Conservation (phyloP, 1,140 invertebrate species). For the Eulimnadia texana region DNA sequence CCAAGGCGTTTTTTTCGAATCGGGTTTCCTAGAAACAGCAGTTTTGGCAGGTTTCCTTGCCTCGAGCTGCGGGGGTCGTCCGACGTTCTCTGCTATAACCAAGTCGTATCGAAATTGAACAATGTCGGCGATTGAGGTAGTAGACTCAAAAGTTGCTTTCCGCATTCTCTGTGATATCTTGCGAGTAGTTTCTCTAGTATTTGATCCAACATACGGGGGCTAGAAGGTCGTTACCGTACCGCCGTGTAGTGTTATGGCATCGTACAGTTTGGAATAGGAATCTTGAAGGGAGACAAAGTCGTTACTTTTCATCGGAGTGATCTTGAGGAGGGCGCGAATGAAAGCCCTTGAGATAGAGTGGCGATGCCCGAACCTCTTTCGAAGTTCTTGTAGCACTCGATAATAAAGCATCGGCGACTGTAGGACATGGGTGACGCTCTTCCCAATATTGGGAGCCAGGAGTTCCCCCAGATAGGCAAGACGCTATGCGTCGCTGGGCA, state of each 20-base stretch:
- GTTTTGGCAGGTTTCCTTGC: too few relatives aligned
- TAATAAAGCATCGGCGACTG: background rate
- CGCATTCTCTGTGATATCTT: too few relatives aligned
- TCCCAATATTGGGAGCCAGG: background rate
- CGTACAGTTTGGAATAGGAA: background rate
- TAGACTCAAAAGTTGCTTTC: too few relatives aligned
- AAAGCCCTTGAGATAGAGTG: background rate
- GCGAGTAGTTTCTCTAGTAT: too few relatives aligned
- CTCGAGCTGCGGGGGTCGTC: too few relatives aligned
- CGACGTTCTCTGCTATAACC: too few relatives aligned
- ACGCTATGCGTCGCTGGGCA: background rate
- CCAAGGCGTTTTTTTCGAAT: too few relatives aligned
- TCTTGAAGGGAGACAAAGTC: background rate
- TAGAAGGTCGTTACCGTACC: too few relatives aligned
- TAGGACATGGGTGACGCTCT: background rate
- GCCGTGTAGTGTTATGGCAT: background rate
- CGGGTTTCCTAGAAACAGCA: too few relatives aligned
- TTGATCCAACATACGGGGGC: too few relatives aligned
- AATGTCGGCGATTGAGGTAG: too few relatives aligned
- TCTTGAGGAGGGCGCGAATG: background rate
- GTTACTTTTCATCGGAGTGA: background rate
- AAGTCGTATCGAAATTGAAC: too few relatives aligned
- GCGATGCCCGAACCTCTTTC: background rate
- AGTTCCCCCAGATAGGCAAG: constrained; percentile 1
- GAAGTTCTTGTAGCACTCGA: background rate